Conservation (phyloP, 1,140 invertebrate species). For the Oreohelix idahoensis region DNA sequence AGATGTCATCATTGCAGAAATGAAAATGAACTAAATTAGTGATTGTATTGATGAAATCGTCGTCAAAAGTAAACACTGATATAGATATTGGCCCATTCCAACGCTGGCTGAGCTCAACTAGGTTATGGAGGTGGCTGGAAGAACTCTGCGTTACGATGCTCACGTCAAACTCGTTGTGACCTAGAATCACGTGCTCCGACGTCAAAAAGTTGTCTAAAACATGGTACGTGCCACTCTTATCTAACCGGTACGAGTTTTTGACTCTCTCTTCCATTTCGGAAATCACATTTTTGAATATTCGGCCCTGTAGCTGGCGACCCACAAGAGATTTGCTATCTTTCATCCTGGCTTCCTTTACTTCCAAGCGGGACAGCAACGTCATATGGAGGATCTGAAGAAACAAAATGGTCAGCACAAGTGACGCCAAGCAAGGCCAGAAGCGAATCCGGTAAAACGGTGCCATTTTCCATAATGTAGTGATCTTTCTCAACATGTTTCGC, state of each 20-base stretch:
- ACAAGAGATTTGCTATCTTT: slow-evolving; percentile 11
- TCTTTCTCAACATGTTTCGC: background rate
- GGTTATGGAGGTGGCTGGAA: slow-evolving; percentile 72
- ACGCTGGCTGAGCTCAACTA: slow-evolving; percentile 82
- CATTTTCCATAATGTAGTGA: background rate
- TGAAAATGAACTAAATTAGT: slow-evolving; percentile 83
- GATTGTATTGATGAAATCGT: slow-evolving; percentile 71
- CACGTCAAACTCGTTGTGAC: slow-evolving; percentile 44
- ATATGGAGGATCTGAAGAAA: slow-evolving; percentile 59
- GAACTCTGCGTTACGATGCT: slow-evolving; percentile 75
- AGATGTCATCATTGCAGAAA: slow-evolving; percentile 82
- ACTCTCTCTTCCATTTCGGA: slow-evolving; percentile 49
- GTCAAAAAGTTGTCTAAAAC: slow-evolving; percentile 53
- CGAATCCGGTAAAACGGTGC: background rate
- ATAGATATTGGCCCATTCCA: slow-evolving; percentile 91
- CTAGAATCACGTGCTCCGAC: slow-evolving; percentile 28
- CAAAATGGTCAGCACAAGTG: slow-evolving; percentile 52
- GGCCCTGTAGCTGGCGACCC: slow-evolving; percentile 40
- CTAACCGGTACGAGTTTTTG: slow-evolving; percentile 50
- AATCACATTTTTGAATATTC: slow-evolving; percentile 40
- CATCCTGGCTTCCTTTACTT: slow-evolving; percentile 39
- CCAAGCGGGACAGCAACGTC: slow-evolving; percentile 48
- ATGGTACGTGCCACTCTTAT: slow-evolving; percentile 59
- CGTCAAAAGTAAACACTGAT: slow-evolving; percentile 85
- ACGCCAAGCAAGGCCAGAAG: slow-evolving; percentile 30